phyloP scores from a whole-genome alignment of 2,888 invertebrate genomes.

The Brachyptera putata region DNA sequence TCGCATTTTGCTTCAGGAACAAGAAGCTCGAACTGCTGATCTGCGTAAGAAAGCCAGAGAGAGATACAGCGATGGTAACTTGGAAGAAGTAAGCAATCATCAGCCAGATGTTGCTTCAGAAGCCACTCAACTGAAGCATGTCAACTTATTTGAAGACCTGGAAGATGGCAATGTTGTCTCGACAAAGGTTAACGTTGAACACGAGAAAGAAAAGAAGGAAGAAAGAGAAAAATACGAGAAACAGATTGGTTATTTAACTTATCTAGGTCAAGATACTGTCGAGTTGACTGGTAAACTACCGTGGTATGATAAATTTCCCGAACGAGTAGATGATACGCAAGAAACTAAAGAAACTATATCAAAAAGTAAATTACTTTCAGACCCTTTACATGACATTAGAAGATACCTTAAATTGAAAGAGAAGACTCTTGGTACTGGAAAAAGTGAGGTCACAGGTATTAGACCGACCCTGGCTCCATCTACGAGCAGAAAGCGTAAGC shows the following conservation, averaged over 20 bases:
- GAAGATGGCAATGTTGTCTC: slow-evolving; percentile 65
- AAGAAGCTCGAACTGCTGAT: slow-evolving; percentile 73
- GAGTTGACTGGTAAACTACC: slow-evolving; percentile 78
- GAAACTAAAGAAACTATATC: slow-evolving; percentile 38
- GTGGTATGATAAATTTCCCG: slow-evolving; percentile 81
- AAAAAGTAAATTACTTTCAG: slow-evolving; percentile 62
- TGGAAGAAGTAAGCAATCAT: too few relatives aligned
- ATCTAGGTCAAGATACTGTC: slow-evolving; percentile 89
- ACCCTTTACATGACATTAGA: slow-evolving; percentile 71
- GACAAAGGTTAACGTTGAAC: slow-evolving; percentile 72
- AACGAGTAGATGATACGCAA: slow-evolving; percentile 48
- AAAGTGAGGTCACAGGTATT: too few relatives aligned
- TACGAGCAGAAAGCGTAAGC: slow-evolving; percentile 33
- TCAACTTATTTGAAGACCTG: slow-evolving; percentile 83
- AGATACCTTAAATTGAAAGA: slow-evolving; percentile 47
- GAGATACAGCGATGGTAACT: slow-evolving; percentile 41
- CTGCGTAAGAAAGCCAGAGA: slow-evolving; percentile 62
- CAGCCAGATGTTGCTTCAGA: slow-evolving; percentile 18
- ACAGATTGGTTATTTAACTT: slow-evolving; percentile 93
- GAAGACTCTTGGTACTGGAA: slow-evolving; percentile 38
- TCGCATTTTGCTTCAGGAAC: slow-evolving; percentile 55
- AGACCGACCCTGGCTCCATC: slow-evolving; percentile 21
- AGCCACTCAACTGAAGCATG: slow-evolving; percentile 50
- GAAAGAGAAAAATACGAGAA: slow-evolving; percentile 97
- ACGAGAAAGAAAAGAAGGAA: slow-evolving; percentile 83